phyloP scores from a whole-genome alignment of 2,113 vertebrate species.

The Barnardius zonarius region DNA sequence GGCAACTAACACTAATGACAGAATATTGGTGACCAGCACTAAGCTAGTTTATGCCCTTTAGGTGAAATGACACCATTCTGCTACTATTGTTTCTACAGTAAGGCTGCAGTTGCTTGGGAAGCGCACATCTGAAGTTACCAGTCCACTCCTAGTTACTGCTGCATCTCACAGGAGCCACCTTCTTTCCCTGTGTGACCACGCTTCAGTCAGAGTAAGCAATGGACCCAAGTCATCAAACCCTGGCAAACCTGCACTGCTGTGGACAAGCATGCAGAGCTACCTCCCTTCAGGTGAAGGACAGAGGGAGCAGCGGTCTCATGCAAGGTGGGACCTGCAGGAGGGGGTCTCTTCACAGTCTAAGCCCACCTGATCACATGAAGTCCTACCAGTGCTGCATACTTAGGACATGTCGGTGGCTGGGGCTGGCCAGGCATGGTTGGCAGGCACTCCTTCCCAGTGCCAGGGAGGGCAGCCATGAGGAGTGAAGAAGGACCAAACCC shows the following conservation, averaged over 20 bases:
- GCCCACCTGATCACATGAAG: background rate
- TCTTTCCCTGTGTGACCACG: background rate
- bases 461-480: background rate
- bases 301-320: rapidly evolving
- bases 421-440: background rate
- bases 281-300: background rate
- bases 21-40: background rate
- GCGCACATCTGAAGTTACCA: background rate
- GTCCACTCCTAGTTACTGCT: rapidly evolving
- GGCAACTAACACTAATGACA: background rate
- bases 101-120: background rate
- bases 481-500: background rate
- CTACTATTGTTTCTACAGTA: background rate
- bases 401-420: background rate
- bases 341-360: background rate
- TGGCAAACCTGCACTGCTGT: background rate
- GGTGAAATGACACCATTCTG: background rate
- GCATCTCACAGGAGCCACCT: background rate
- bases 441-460: background rate
- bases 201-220: background rate
- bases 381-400: background rate
- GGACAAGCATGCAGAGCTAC: background rate
- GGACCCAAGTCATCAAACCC: background rate
- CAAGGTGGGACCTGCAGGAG: background rate
- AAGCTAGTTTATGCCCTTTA: background rate